phyloP scores from a whole-genome alignment of 2,888 invertebrate genomes.

The Orthosia cruda region DNA sequence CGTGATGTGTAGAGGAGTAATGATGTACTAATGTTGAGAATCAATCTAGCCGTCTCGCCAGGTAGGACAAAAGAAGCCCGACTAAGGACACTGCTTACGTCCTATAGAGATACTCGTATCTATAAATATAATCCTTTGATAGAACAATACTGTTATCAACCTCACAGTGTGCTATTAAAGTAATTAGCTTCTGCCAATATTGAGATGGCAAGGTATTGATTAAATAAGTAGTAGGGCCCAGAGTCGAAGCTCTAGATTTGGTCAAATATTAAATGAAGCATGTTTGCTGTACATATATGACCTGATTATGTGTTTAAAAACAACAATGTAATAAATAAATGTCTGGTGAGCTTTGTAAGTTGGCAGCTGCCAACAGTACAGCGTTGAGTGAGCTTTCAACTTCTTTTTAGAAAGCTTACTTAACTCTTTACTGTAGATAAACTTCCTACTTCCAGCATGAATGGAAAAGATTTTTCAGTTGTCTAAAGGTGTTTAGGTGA shows the following conservation, averaged over 20 bases:
- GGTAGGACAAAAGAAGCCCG: background rate
- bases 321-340: too few relatives aligned
- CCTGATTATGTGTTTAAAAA: background rate
- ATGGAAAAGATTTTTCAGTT: background rate
- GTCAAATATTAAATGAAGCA: background rate
- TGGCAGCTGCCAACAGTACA: background rate
- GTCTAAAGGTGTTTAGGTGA: background rate
- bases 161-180: background rate
- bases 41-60: background rate
- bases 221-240: background rate
- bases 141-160: background rate
- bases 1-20: background rate
- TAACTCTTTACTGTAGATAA: background rate
- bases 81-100: background rate
- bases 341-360: background rate
- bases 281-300: background rate
- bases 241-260: background rate
- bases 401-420: background rate
- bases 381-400: background rate
- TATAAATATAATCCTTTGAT: slow-evolving; percentile 5
- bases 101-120: background rate
- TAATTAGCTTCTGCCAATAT: slow-evolving; percentile 4
- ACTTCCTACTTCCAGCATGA: background rate
- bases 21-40: background rate
- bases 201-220: background rate